Percentiles rank a stretch among this genome's conserved stretches.
These are phyloP conservation scores for Heteromormyrus szaboi DNA, from an alignment of 2,797 vertebrate species.

Conservation along the genomic window DNA sequence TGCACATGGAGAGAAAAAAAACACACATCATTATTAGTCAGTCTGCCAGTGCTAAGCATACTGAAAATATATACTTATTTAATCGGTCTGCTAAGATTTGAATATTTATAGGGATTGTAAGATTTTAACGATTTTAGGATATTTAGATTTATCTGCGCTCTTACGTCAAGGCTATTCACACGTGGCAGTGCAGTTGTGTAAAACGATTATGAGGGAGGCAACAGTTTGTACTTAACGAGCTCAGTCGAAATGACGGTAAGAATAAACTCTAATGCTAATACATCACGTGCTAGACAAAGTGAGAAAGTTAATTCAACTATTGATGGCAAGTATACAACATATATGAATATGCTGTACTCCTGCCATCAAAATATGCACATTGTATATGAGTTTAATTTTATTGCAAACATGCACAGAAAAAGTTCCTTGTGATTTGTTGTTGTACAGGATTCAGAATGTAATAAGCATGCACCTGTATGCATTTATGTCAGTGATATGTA, in stretches of 20 bases:
- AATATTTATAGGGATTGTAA: neutral
- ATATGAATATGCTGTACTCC: neutral
- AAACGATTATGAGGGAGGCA: neutral
- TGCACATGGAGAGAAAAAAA: neutral
- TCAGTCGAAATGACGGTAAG: neutral
- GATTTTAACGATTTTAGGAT: neutral
- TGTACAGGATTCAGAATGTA: neutral
- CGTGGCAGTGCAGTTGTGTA: neutral
- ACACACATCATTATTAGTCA: neutral
- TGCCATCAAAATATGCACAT: neutral
- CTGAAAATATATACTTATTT: neutral
- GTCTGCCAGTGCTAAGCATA: neutral
- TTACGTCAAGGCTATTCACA: neutral
- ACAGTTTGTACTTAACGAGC: neutral
- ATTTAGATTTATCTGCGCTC: neutral
- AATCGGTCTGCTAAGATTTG: neutral
- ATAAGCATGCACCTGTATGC: neutral
- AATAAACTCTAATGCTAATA: neutral
- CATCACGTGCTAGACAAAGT: neutral
- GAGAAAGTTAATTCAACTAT: neutral
- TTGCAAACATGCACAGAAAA: neutral
- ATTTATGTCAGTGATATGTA: neutral
- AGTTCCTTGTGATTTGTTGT: neutral
- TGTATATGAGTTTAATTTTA: neutral
- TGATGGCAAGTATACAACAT: neutral